These are phyloP conservation scores for Delia radicum DNA, from an alignment of 1,140 invertebrate species.

Conservation along the genomic window DNA sequence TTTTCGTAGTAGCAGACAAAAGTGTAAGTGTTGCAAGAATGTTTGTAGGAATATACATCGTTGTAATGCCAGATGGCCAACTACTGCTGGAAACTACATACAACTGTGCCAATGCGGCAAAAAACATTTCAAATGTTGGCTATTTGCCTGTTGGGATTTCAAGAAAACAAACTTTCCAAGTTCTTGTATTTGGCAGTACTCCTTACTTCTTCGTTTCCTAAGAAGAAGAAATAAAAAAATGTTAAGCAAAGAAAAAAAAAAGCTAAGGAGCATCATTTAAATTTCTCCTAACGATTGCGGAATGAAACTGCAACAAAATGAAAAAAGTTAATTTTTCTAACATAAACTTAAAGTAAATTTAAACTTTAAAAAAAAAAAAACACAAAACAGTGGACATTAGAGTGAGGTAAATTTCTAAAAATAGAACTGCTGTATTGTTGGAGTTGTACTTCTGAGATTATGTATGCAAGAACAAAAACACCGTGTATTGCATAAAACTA, in stretches of 20 bases:
- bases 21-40: conserved; percentile 15
- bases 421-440: no score
- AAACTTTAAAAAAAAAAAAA: no score
- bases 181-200: neutral
- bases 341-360: no score
- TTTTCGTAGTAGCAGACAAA: neutral
- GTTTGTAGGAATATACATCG: neutral
- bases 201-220: neutral
- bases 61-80: conserved; percentile 20
- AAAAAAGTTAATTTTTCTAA: no score
- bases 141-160: conserved; percentile 1
- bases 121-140: conserved; percentile 23
- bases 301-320: no score
- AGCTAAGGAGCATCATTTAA: neutral
- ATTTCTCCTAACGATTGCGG: no score
- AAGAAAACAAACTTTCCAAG: neutral
- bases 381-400: no score
- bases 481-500: no score
- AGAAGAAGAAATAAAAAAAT: neutral
- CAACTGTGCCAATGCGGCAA: neutral
- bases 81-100: neutral
- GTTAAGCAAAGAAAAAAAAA: neutral
- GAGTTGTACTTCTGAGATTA: no score
- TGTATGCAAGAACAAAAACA: no score
- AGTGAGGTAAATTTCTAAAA: no score